Evolutionary conservation across 2,888 invertebrate species (phyloP).

Genomic region (Cantharis flavilabris): DNA sequence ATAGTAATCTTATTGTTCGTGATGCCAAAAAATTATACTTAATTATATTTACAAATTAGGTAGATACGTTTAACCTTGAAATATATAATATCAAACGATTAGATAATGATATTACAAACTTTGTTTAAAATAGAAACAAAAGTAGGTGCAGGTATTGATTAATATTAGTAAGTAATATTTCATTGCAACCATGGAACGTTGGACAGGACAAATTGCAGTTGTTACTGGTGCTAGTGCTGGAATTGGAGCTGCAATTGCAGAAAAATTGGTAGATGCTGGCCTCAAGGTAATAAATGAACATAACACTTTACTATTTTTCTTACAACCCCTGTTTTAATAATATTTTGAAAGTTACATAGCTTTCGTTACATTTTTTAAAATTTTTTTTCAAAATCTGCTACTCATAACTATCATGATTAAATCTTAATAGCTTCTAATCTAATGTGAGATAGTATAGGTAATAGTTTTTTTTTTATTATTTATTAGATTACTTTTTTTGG

Average conservation of each 20-base stretch:
- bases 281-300: background rate
- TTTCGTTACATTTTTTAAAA: too few relatives aligned
- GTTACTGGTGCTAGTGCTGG: constrained; percentile 12
- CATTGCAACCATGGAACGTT: constrained; percentile 4
- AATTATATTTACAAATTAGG: background rate
- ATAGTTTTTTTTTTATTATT: too few relatives aligned
- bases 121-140: background rate
- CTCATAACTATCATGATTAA: too few relatives aligned
- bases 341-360: background rate
- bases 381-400: too few relatives aligned
- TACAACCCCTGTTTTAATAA: background rate
- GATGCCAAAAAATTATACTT: background rate
- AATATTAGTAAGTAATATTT: background rate
- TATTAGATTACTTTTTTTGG: too few relatives aligned
- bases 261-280: background rate
- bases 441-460: too few relatives aligned
- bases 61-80: background rate
- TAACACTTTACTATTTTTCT: background rate
- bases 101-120: background rate
- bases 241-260: constrained; percentile 5
- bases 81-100: background rate
- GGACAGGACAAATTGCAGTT: constrained; percentile 3
- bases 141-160: background rate
- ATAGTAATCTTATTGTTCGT: background rate
- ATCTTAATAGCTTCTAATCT: too few relatives aligned